These are phyloP conservation scores for Kryptolebias ocellatus DNA, from an alignment of 2,797 vertebrate genomes.

Conservation along the genomic window DNA sequence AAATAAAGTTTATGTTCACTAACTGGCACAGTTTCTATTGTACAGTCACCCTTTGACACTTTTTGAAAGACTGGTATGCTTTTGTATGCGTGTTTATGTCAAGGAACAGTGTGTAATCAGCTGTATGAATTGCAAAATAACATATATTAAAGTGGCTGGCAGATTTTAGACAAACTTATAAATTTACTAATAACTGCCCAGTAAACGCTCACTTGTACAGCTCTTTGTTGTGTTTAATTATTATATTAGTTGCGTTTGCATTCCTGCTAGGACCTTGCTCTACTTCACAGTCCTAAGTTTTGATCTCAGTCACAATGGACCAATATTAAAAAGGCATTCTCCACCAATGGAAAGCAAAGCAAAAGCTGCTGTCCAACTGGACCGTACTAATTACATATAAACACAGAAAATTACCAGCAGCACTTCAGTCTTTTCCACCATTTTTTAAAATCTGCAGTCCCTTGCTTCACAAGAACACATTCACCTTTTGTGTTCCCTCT, in stretches of 20 bases:
- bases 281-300: slow-evolving; percentile 3
- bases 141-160: neutral
- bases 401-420: neutral
- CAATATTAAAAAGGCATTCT: slow-evolving; percentile 2
- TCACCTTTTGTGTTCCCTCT: neutral
- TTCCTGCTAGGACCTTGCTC: neutral
- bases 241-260: neutral
- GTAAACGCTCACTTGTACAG: too few relatives aligned
- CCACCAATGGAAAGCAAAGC: neutral
- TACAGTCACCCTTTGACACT: slow-evolving; percentile 35
- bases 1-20: slow-evolving; percentile 58
- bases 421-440: too few relatives aligned
- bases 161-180: slow-evolving; percentile 5
- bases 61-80: slow-evolving; percentile 13
- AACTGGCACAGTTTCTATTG: slow-evolving; percentile 34
- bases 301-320: neutral
- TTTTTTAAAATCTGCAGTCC: neutral
- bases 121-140: slow-evolving; percentile 17
- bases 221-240: too few relatives aligned
- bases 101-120: slow-evolving; percentile 7
- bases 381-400: neutral
- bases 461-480: neutral
- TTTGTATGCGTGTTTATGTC: neutral
- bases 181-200: neutral
- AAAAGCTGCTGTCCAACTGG: neutral